These are phyloP conservation scores for Hyla sarda DNA, from an alignment of 2,113 vertebrate species.

Conservation along the genomic window DNA sequence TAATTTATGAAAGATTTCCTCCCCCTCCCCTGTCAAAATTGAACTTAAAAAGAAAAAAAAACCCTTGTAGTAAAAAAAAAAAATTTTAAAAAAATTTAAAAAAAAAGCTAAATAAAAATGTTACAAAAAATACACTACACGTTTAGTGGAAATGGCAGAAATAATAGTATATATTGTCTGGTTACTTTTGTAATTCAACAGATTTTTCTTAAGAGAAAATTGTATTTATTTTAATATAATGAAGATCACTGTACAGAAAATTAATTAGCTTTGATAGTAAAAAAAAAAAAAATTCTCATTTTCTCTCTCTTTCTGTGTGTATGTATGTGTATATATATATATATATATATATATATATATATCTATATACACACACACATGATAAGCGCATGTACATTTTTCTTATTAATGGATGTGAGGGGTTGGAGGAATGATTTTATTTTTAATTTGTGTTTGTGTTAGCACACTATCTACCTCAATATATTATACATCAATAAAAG, in stretches of 20 bases:
- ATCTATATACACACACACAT: conserved; percentile 41
- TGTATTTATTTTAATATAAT: conserved; percentile 92
- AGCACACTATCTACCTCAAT: conserved; percentile 59
- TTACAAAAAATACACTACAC: conserved; percentile 50
- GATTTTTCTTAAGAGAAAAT: conserved; percentile 80
- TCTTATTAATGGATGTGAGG: conserved; percentile 25
- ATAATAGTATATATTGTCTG: conserved; percentile 39
- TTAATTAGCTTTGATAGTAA: conserved; percentile 54
- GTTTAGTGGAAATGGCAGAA: conserved; percentile 42
- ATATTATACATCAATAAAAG: conserved; percentile 48
- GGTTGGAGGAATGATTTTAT: conserved; percentile 43
- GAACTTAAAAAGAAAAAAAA: background rate
- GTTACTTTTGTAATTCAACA: conserved; percentile 84
- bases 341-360: too few species aligned
- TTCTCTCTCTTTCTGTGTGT: too few species aligned
- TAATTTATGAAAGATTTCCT: background rate
- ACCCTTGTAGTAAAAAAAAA: background rate
- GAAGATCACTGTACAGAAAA: conserved; percentile 79
- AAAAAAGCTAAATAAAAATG: background rate
- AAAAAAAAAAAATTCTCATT: conserved; percentile 15
- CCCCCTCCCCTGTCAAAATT: background rate
- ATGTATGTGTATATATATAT: conserved; percentile 10
- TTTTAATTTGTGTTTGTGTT: conserved; percentile 57
- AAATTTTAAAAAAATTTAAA: background rate
- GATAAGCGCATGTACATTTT: conserved; percentile 54